Percentiles rank a stretch among this genome's conserved stretches.
Evolutionary conservation across 2,797 vertebrate species (phyloP).

Genomic region (Tragopan temminckii): DNA sequence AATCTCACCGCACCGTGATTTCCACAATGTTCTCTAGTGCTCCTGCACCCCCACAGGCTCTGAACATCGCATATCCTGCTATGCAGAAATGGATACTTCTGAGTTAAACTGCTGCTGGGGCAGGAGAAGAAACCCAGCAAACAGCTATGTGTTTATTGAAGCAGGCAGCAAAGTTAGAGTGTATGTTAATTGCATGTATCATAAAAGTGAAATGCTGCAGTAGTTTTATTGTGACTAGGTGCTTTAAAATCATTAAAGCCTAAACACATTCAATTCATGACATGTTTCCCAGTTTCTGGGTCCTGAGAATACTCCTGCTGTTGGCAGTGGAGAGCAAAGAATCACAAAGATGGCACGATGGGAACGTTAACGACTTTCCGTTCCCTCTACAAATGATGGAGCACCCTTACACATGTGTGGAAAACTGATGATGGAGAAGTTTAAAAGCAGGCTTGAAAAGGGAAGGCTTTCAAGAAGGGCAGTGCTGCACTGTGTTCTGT

Average conservation of each 20-base stretch:
- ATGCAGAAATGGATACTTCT: neutral
- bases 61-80: neutral
- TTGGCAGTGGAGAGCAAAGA: neutral
- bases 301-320: neutral
- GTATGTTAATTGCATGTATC: neutral
- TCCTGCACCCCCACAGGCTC: neutral
- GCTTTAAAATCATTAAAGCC: neutral
- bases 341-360: neutral
- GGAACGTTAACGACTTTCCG: neutral
- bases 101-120: neutral
- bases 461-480: neutral
- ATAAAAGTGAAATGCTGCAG: neutral
- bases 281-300: neutral
- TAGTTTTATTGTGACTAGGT: neutral
- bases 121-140: neutral
- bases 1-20: neutral
- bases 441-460: neutral
- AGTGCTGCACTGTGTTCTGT: neutral
- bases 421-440: neutral
- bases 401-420: rapidly evolving
- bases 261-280: neutral
- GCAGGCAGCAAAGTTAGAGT: neutral
- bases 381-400: neutral
- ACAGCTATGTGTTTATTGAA: neutral
- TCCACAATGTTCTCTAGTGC: neutral